Percentiles rank a stretch among this genome's conserved stretches.
Conservation (phyloP, 2,888 invertebrate species). For the Drosophila nigricruria region DNA sequence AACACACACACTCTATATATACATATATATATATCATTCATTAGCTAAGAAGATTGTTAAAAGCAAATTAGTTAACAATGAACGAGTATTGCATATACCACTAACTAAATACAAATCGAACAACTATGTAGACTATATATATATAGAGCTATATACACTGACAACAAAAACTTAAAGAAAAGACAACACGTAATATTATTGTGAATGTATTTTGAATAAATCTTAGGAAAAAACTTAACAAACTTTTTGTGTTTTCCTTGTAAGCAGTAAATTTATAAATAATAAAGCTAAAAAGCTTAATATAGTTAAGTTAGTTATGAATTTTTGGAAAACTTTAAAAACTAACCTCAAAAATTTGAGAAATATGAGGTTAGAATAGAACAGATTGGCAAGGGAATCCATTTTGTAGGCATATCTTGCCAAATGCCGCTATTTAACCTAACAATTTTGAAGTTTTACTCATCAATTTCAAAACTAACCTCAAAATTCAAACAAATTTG, state of each 20-base stretch:
- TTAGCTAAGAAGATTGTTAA: slow-evolving; percentile 20
- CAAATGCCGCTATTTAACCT: not conserved
- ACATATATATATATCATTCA: not conserved
- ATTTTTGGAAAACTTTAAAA: not conserved
- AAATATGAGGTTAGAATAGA: not conserved
- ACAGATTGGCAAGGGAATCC: no score
- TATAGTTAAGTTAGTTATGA: not conserved
- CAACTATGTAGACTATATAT: slow-evolving; percentile 33
- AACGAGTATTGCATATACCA: slow-evolving; percentile 12
- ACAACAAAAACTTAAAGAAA: slow-evolving; percentile 14
- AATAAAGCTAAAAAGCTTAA: not conserved
- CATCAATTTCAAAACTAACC: not conserved
- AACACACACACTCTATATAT: slow-evolving; percentile 3
- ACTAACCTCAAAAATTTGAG: not conserved
- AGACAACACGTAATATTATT: slow-evolving; percentile 59
- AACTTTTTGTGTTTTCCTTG: not conserved
- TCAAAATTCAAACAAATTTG: not conserved
- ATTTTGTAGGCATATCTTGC: not conserved
- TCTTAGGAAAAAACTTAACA: slow-evolving; percentile 31
- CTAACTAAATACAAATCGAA: slow-evolving; percentile 41
- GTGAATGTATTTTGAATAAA: slow-evolving; percentile 73
- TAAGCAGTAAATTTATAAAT: not conserved
- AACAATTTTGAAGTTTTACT: not conserved
- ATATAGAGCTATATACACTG: slow-evolving; percentile 14
- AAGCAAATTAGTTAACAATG: slow-evolving; percentile 10